Evolutionary conservation across 2,888 invertebrate genomes (phyloP), one percentile per base, ranked within the genome.

Genomic region (Ectemnius cavifrons): DNA sequence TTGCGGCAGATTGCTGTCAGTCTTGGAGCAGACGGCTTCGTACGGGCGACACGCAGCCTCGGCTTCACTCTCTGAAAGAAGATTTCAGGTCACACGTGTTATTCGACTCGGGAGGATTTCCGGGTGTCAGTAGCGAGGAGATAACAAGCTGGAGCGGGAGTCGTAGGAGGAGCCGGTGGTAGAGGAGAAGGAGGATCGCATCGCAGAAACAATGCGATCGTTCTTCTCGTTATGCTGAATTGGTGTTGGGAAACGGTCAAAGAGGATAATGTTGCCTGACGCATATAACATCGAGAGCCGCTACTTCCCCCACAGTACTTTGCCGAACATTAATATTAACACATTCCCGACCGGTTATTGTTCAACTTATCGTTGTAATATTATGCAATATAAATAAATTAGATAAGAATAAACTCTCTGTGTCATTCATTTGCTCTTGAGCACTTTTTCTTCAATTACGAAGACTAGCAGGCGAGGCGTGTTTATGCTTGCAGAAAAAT

Each of bases 221-320:
- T 18, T 62, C 70, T 58, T 73, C 47, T 70, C 69, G 49, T 58
- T 63, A 67, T 49, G 49, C 57, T 63, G 23, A 63, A 68, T 27
- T 0, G 11, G 58, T 60, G 37, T 37, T 37, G 37, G 37, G 37
- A 37, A 37, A 37, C 8, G 37, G 37, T 37, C 37, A 11, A 11
- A 11, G 37, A 37, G 37, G 37, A 37, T 37, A 37, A 11, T 37
- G 37, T 37, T 37, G 37, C 37, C 37, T 37, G 23, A 23, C 37
- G 37, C 37, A 11, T 37, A 6, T 37, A 37, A 37, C 37, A 37
- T 11, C 37, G 37, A 37, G 37, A 37, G 37, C 37, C 0, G 37
- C 8, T 37, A 3, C 8, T 37, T 37, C 37, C 8, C 8, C 37
- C 1, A 37, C 37, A 11, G 8, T 37, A 37, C 11, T 37, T 11